Evolutionary conservation across 2,888 invertebrate species (phyloP).

Genomic region (Eupithecia insigniata): DNA sequence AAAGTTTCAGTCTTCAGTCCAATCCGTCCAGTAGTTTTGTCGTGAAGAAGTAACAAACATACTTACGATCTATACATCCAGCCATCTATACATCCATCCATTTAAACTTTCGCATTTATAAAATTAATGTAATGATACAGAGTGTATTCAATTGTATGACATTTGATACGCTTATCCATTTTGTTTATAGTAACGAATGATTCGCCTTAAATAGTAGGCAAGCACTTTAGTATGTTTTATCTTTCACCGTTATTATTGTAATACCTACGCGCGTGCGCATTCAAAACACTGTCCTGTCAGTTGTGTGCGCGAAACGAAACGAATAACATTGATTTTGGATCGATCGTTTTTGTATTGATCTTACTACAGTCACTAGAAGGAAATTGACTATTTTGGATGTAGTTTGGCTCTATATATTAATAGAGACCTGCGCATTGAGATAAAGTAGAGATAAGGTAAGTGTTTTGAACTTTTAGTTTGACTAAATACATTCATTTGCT

Average conservation of each 20-base stretch:
- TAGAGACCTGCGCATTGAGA: background rate
- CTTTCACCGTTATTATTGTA: slow-evolving; percentile 67
- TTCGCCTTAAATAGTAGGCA: slow-evolving; percentile 47
- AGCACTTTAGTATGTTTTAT: slow-evolving; percentile 63
- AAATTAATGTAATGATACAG: too few relatives aligned
- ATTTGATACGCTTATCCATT: background rate
- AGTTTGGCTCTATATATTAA: background rate
- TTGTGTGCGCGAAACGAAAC: slow-evolving; percentile 28
- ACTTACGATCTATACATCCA: too few relatives aligned
- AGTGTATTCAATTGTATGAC: background rate
- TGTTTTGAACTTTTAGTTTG: background rate
- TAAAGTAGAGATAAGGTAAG: background rate
- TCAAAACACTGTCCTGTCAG: slow-evolving; percentile 48
- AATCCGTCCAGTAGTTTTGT: background rate
- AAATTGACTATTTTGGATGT: background rate
- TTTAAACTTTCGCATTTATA: background rate
- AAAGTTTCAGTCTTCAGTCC: background rate
- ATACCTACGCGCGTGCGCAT: slow-evolving; percentile 52
- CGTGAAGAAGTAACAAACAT: background rate
- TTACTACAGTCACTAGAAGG: background rate
- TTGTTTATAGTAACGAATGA: background rate
- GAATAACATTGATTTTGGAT: slow-evolving; percentile 40
- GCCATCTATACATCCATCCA: background rate
- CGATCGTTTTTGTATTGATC: slow-evolving; percentile 5
- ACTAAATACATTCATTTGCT: background rate